Percentiles rank a stretch among this genome's conserved stretches.
These are phyloP conservation scores for Podarcis lilfordi DNA, from an alignment of 2,797 vertebrate species.

Conservation along the genomic window DNA sequence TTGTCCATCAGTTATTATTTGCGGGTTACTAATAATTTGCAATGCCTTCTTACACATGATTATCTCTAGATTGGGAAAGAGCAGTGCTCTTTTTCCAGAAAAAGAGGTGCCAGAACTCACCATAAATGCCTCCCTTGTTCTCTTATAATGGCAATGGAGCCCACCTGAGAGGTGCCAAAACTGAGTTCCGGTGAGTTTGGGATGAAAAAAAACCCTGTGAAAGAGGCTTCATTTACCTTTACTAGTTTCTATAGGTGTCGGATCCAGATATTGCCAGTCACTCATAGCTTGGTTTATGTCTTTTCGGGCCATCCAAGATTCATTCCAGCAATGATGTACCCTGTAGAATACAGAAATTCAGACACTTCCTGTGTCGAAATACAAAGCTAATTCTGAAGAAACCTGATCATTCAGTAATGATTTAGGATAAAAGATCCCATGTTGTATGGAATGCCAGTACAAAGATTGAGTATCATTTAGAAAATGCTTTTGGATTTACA, in stretches of 20 bases:
- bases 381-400: neutral
- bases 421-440: neutral
- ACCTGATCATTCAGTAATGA: neutral
- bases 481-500: neutral
- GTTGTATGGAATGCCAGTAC: neutral
- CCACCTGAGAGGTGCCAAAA: too few species aligned
- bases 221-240: constrained; percentile 63
- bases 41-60: neutral
- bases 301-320: constrained; percentile 83
- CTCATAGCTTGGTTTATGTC: constrained; percentile 75
- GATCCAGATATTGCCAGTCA: constrained; percentile 85
- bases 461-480: neutral
- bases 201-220: too few species aligned
- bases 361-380: neutral
- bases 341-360: constrained; percentile 62
- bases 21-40: neutral
- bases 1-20: neutral
- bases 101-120: too few species aligned
- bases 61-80: neutral
- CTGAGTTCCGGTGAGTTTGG: too few species aligned
- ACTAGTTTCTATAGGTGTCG: constrained; percentile 83
- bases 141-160: too few species aligned
- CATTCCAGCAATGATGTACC: constrained; percentile 85
- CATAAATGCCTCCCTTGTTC: too few species aligned
- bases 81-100: too few species aligned